A percentile compares a stretch with the other conserved stretches of the same genome.
Evolutionary conservation across 1,140 invertebrate species (phyloP).

Genomic region (Ceratoteleas bidentatus): DNA sequence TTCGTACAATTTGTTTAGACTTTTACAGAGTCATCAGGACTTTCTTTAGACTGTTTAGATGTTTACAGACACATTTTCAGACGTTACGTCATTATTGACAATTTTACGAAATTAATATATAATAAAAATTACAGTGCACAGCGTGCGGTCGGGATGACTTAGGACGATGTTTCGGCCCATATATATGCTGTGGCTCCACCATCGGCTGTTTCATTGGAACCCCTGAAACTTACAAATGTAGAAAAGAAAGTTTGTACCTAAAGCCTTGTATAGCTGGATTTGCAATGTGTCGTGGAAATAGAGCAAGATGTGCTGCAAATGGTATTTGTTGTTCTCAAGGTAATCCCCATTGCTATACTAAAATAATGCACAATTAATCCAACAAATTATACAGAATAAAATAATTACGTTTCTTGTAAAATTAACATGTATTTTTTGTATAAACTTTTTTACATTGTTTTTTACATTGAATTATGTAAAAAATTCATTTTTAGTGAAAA

Average conservation of each 20-base stretch:
- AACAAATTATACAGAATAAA: too few relatives aligned
- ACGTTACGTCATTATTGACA: too few relatives aligned
- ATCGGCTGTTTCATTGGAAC: slow-evolving; percentile 82
- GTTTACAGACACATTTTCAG: too few relatives aligned
- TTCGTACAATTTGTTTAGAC: too few relatives aligned
- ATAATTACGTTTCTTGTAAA: too few relatives aligned
- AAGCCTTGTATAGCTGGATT: slow-evolving; percentile 80
- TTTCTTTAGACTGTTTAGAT: too few relatives aligned
- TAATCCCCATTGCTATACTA: slow-evolving; percentile 49
- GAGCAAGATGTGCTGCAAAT: slow-evolving; percentile 80
- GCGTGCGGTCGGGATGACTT: slow-evolving; percentile 78
- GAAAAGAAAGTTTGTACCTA: slow-evolving; percentile 75
- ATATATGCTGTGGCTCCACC: slow-evolving; percentile 81
- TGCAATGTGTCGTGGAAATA: slow-evolving; percentile 80
- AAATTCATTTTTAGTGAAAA: not conserved
- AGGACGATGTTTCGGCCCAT: slow-evolving; percentile 82
- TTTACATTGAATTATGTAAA: not conserved
- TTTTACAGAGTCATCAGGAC: too few relatives aligned
- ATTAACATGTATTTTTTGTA: too few relatives aligned
- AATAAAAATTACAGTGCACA: slow-evolving; percentile 75
- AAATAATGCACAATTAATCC: not conserved
- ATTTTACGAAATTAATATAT: too few relatives aligned
- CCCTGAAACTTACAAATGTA: slow-evolving; percentile 79
- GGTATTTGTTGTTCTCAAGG: slow-evolving; percentile 82
- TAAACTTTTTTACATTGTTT: too few relatives aligned